These are phyloP conservation scores for Calameuta idolon DNA, from an alignment of 2,888 invertebrate species.

Conservation along the genomic window DNA sequence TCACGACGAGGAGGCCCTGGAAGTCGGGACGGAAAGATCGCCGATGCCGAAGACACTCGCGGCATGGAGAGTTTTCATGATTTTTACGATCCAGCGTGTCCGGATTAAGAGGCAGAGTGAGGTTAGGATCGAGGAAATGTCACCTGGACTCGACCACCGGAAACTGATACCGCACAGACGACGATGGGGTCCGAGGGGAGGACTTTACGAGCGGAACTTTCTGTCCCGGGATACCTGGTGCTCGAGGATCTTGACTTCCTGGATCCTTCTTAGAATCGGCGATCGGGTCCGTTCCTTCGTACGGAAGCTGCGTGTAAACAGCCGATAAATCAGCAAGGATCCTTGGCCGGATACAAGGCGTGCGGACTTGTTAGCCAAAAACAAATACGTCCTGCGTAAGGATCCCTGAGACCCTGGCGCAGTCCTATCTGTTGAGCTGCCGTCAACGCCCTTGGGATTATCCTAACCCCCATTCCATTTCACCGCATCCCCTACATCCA, in stretches of 20 bases:
- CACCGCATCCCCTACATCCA: slow-evolving; percentile 34
- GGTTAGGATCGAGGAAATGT: background rate
- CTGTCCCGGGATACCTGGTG: background rate
- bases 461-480: slow-evolving; percentile 44
- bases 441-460: slow-evolving; percentile 54
- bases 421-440: slow-evolving; percentile 43
- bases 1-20: background rate
- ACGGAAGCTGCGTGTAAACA: slow-evolving; percentile 39
- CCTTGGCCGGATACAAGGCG: slow-evolving; percentile 20
- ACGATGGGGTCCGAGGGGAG: background rate
- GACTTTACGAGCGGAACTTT: background rate
- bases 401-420: slow-evolving; percentile 27
- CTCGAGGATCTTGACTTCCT: background rate
- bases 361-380: slow-evolving; percentile 51
- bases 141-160: background rate
- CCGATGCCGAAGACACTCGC: background rate
- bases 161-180: background rate
- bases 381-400: slow-evolving; percentile 48
- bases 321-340: slow-evolving; percentile 20
- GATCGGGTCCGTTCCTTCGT: background rate
- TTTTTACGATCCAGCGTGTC: background rate
- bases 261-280: background rate
- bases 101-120: background rate
- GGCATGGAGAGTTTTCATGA: background rate
- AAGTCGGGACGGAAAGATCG: background rate